A percentile compares a stretch with the other conserved stretches of the same genome.
Evolutionary conservation across 2,113 vertebrate genomes (phyloP).

Genomic region (Prionailurus bengalensis): DNA sequence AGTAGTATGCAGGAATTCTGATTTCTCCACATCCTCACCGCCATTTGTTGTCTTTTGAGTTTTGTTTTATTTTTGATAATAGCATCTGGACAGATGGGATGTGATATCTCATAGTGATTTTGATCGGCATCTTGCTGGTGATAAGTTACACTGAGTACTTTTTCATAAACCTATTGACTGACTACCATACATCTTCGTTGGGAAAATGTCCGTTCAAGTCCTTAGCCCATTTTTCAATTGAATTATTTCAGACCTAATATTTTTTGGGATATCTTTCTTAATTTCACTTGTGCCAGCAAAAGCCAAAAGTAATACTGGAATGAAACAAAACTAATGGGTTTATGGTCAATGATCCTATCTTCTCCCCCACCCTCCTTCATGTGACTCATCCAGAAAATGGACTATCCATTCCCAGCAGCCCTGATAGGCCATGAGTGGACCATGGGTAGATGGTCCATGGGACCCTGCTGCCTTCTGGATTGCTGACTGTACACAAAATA

Average conservation of each 20-base stretch:
- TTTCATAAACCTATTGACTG: neutral
- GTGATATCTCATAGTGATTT: neutral
- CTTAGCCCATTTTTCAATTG: neutral
- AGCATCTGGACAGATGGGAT: neutral
- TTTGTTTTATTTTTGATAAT: neutral
- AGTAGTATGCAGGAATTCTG: neutral
- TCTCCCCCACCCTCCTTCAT: neutral
- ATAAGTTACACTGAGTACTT: neutral
- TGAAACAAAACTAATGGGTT: conserved; percentile 2
- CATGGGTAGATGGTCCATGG: neutral
- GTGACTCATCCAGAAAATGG: neutral
- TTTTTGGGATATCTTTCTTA: neutral
- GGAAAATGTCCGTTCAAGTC: neutral
- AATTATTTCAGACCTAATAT: neutral
- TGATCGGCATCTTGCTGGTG: neutral
- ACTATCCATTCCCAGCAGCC: neutral
- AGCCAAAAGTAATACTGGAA: neutral
- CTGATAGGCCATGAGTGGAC: neutral
- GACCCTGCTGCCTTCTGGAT: neutral
- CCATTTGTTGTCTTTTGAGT: neutral
- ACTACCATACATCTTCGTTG: neutral
- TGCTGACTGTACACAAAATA: neutral
- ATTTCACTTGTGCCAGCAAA: neutral
- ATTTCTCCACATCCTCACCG: neutral
- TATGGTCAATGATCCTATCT: neutral